Conservation (phyloP, 2,113 vertebrate species). For the Rhinichthys klamathensis region DNA sequence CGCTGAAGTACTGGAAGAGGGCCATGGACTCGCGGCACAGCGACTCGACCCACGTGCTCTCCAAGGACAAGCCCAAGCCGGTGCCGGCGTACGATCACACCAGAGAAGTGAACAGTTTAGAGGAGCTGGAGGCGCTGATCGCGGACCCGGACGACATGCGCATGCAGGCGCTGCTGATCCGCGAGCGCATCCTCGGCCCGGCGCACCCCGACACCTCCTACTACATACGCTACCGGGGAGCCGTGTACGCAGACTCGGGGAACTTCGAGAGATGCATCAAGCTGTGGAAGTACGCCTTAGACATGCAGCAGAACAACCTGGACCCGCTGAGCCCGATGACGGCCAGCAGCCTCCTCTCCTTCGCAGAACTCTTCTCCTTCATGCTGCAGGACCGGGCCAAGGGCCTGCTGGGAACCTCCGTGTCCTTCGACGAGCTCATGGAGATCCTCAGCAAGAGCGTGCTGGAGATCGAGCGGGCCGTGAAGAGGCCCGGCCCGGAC, state of each 20-base stretch:
- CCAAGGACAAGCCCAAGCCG: conserved; percentile 88
- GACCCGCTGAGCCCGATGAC: conserved; percentile 98
- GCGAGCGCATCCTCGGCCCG: conserved; percentile 94
- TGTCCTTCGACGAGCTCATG: conserved; percentile 98
- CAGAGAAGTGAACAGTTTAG: conserved; percentile 87
- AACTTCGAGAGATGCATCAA: conserved; percentile 98
- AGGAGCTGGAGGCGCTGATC: conserved; percentile 94
- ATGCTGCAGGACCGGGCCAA: conserved; percentile 99
- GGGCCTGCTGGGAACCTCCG: conserved; percentile 91
- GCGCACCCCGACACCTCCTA: conserved; percentile 98
- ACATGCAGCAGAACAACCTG: conserved; percentile 97
- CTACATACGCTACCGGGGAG: conserved; percentile 96
- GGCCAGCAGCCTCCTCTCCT: conserved; percentile 94
- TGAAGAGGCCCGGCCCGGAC: conserved; percentile 85
- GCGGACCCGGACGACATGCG: conserved; percentile 98
- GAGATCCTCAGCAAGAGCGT: conserved; percentile 96
- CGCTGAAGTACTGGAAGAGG: conserved; percentile 97
- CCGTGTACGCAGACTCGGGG: conserved; percentile 97
- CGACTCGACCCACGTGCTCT: conserved; percentile 84
- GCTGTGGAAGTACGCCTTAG: conserved; percentile 97
- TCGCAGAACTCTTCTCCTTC: conserved; percentile 98
- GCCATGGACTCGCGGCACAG: conserved; percentile 95
- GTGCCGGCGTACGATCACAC: conserved; percentile 97
- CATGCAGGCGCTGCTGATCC: conserved; percentile 96
- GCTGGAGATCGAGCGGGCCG: conserved; percentile 93